Evolutionary conservation across 2,888 invertebrate species (phyloP).

Genomic region (Sicus ferrugineus): DNA sequence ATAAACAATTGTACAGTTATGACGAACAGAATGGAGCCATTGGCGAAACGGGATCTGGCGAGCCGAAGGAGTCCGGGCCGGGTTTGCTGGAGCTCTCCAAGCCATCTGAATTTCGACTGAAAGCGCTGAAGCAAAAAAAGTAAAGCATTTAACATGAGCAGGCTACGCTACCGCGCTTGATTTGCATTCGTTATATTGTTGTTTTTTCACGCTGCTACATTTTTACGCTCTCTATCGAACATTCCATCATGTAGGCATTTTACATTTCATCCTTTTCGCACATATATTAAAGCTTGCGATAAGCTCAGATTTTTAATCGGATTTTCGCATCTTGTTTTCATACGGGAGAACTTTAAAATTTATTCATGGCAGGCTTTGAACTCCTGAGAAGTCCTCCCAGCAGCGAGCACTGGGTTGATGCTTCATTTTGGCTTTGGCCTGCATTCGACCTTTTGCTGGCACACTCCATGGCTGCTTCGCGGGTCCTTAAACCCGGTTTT

Average conservation of each 20-base stretch:
- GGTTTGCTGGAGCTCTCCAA: constrained; percentile 62
- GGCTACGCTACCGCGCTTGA: constrained; percentile 19
- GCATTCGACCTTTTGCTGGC: constrained; percentile 9
- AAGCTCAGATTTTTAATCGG: constrained; percentile 61
- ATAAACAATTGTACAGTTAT: constrained; percentile 50
- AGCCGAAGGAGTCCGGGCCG: constrained; percentile 52
- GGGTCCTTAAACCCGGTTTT: constrained; percentile 34
- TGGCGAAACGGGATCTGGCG: constrained; percentile 46
- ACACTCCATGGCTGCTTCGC: constrained; percentile 1
- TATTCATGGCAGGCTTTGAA: constrained; percentile 21
- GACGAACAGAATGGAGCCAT: constrained; percentile 45
- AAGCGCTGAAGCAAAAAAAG: constrained; percentile 62
- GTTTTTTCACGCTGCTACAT: constrained; percentile 45
- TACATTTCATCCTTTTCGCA: constrained; percentile 57
- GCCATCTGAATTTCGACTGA: constrained; percentile 64
- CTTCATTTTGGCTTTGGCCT: constrained; percentile 15
- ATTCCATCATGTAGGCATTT: constrained; percentile 44
- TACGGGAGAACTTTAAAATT: no score
- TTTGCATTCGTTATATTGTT: constrained; percentile 14
- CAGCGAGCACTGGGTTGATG: neutral
- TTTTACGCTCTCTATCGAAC: constrained; percentile 53
- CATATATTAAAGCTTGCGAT: constrained; percentile 60
- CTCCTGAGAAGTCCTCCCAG: constrained; percentile 10
- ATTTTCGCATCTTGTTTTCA: constrained; percentile 44
- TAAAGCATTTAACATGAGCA: constrained; percentile 40